A percentile compares a stretch with the other conserved stretches of the same genome.
Conservation (phyloP, 2,888 invertebrate genomes). For the Perizoma affinitatum region DNA sequence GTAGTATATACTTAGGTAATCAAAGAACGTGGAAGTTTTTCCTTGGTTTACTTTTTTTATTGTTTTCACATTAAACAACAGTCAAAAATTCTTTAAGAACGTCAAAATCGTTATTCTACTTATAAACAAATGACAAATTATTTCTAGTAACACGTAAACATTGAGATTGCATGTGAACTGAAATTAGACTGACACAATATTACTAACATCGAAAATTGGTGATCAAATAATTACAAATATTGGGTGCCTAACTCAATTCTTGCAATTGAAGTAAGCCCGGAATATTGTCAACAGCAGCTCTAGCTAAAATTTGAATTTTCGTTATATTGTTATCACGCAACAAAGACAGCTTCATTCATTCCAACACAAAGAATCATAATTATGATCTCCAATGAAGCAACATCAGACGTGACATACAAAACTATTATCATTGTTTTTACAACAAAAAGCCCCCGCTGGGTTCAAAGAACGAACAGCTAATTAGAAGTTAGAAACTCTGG, state of each 20-base stretch:
- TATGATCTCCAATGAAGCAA: slow-evolving; percentile 17
- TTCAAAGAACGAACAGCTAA: slow-evolving; percentile 54
- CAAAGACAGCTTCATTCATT: slow-evolving; percentile 10
- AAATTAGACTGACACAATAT: too few relatives aligned
- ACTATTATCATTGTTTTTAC: slow-evolving; percentile 33
- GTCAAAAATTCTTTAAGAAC: too few relatives aligned
- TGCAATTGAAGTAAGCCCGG: too few relatives aligned
- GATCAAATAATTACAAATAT: too few relatives aligned
- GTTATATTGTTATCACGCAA: neutral
- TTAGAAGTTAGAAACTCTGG: slow-evolving; percentile 57
- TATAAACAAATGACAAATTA: too few relatives aligned
- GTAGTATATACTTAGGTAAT: slow-evolving; percentile 31
- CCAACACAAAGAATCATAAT: slow-evolving; percentile 12
- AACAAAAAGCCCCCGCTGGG: slow-evolving; percentile 30
- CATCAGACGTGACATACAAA: slow-evolving; percentile 25
- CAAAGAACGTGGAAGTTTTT: slow-evolving; percentile 1
- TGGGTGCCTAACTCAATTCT: too few relatives aligned
- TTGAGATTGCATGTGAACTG: too few relatives aligned
- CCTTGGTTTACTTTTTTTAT: neutral
- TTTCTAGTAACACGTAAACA: too few relatives aligned
- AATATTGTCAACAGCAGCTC: too few relatives aligned
- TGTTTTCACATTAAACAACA: too few relatives aligned
- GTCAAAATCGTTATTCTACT: too few relatives aligned
- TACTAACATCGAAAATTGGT: too few relatives aligned
- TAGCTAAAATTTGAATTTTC: neutral